phyloP scores from a whole-genome alignment of 2,888 invertebrate species.

The Calameuta idolon region DNA sequence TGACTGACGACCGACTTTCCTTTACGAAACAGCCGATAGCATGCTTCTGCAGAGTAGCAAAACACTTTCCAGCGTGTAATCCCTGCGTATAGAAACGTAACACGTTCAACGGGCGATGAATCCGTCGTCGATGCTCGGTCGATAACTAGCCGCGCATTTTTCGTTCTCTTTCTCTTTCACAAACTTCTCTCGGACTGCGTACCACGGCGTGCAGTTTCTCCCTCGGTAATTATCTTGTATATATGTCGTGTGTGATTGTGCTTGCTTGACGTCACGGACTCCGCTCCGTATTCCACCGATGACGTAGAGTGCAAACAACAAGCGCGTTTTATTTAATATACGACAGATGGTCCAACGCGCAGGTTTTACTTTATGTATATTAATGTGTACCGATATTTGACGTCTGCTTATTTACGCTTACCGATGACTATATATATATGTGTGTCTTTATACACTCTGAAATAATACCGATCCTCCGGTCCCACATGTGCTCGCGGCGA shows the following conservation, averaged over 20 bases:
- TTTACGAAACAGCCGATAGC: not conserved
- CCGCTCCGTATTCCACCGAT: slow-evolving; percentile 28
- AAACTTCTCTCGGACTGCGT: slow-evolving; percentile 20
- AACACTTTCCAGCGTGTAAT: not conserved
- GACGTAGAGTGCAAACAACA: slow-evolving; percentile 25
- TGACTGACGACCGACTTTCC: not conserved
- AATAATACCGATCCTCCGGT: not conserved
- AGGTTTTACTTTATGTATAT: not conserved
- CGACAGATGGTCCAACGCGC: not conserved
- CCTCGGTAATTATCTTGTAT: not conserved
- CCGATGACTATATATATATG: not conserved
- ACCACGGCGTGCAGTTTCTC: slow-evolving; percentile 11
- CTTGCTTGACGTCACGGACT: slow-evolving; percentile 27
- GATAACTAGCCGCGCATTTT: slow-evolving; percentile 13
- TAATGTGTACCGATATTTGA: not conserved
- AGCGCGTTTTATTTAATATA: slow-evolving; percentile 10
- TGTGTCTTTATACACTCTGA: not conserved
- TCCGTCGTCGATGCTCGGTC: not conserved
- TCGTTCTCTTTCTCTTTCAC: slow-evolving; percentile 11
- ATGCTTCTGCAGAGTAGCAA: not conserved
- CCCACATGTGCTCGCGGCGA: slow-evolving; percentile 47
- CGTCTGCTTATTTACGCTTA: not conserved
- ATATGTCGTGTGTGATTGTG: not conserved
- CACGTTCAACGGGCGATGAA: not conserved
- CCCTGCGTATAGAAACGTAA: not conserved